Evolutionary conservation across 2,888 invertebrate genomes (phyloP).

Genomic region (Diloba caeruleocephala): DNA sequence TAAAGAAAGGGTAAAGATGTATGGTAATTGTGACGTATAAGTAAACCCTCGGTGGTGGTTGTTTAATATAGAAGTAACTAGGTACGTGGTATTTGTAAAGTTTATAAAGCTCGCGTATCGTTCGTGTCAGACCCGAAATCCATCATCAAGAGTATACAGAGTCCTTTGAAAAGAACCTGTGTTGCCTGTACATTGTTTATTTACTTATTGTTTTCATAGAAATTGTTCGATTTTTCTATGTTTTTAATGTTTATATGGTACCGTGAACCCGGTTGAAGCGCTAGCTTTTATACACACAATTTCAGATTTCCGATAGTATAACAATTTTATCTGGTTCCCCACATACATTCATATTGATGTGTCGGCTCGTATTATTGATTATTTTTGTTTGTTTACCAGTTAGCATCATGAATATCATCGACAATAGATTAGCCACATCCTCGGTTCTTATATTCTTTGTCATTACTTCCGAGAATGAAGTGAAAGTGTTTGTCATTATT

Average conservation of each 20-base stretch:
- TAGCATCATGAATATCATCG: slow-evolving; percentile 56
- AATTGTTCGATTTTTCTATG: slow-evolving; percentile 29
- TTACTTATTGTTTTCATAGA: slow-evolving; percentile 12
- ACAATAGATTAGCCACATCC: slow-evolving; percentile 48
- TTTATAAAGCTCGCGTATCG: slow-evolving; percentile 20
- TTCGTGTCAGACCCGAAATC: slow-evolving; percentile 12
- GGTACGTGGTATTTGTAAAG: slow-evolving; percentile 28
- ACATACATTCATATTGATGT: slow-evolving; percentile 40
- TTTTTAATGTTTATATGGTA: slow-evolving; percentile 25
- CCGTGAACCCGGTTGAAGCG: slow-evolving; percentile 32
- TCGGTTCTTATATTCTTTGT: slow-evolving; percentile 38
- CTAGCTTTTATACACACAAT: slow-evolving; percentile 39
- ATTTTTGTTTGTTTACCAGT: slow-evolving; percentile 55
- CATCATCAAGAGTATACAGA: slow-evolving; percentile 19
- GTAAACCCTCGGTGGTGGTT: slow-evolving; percentile 51
- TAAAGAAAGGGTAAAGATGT: slow-evolving; percentile 40
- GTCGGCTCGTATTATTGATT: slow-evolving; percentile 31
- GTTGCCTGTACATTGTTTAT: slow-evolving; percentile 33
- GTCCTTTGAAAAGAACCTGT: slow-evolving; percentile 20
- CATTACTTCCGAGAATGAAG: slow-evolving; percentile 45
- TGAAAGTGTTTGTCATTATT: slow-evolving; percentile 31
- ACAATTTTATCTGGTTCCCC: slow-evolving; percentile 17
- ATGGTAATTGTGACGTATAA: slow-evolving; percentile 31
- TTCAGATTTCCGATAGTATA: slow-evolving; percentile 21
- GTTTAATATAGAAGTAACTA: slow-evolving; percentile 33